Percentiles rank a stretch among this genome's conserved stretches.
phyloP scores from a whole-genome alignment of 2,113 vertebrate species.

The Elephantulus edwardii region DNA sequence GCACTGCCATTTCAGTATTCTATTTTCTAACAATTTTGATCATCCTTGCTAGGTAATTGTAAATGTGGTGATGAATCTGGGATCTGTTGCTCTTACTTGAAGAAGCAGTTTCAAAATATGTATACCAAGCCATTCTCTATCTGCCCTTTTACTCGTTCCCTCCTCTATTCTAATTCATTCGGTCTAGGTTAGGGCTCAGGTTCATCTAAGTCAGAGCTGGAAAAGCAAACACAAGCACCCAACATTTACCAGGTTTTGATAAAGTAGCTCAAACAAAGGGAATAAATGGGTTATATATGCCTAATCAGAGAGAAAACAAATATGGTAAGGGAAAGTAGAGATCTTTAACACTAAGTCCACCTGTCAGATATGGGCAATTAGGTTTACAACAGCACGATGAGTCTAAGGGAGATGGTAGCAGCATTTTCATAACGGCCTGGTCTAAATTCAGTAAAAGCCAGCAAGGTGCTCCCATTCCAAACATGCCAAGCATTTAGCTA shows the following conservation, averaged over 20 bases:
- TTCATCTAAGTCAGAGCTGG: neutral
- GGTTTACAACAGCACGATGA: conserved; percentile 12
- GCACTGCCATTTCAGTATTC: neutral
- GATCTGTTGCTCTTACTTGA: neutral
- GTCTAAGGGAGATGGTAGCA: neutral
- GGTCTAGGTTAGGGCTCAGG: neutral
- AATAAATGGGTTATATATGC: neutral
- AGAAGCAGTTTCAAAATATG: conserved; percentile 4
- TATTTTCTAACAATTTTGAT: neutral
- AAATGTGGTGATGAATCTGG: neutral
- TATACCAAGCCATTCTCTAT: neutral
- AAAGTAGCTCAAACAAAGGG: neutral
- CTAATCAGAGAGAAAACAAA: conserved; percentile 24
- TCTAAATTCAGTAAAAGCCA: conserved; percentile 76
- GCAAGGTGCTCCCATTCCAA: conserved; percentile 76
- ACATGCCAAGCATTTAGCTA: conserved; percentile 69
- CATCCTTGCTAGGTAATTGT: neutral
- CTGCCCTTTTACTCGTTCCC: neutral
- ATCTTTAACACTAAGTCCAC: conserved; percentile 1
- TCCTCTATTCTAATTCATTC: neutral
- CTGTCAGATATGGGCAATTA: neutral
- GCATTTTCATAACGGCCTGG: conserved; percentile 42
- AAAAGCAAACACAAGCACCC: conserved; percentile 44
- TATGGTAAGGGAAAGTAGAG: neutral
- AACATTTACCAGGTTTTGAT: conserved; percentile 38